Percentiles rank a stretch among this genome's conserved stretches.
These are phyloP conservation scores for Lamellibrachia luymesi DNA, from an alignment of 1,140 invertebrate genomes.

Conservation along the genomic window DNA sequence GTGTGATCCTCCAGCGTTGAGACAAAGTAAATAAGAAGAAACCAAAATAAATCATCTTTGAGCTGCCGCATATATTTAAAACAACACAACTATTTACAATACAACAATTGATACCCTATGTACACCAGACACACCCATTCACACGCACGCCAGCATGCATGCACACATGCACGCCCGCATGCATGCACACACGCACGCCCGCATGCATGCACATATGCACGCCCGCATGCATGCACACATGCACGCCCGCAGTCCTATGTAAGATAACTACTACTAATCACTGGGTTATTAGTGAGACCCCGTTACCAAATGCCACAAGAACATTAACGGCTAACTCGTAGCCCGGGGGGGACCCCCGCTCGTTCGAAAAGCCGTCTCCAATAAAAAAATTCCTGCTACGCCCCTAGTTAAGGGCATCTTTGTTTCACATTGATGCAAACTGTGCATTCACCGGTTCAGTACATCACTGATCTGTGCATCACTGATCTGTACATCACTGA, in stretches of 20 bases:
- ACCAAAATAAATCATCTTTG: neutral
- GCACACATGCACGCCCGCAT: too few species aligned
- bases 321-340: too few species aligned
- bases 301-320: too few species aligned
- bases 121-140: neutral
- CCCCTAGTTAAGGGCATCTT: too few species aligned
- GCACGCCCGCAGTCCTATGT: neutral
- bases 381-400: too few species aligned
- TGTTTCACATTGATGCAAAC: neutral
- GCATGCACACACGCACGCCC: too few species aligned
- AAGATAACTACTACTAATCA: too few species aligned
- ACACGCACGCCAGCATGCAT: neutral
- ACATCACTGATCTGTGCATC: neutral
- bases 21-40: neutral
- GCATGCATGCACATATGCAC: too few species aligned
- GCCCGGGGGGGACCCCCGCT: too few species aligned
- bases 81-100: neutral
- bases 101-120: neutral
- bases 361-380: too few species aligned
- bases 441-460: neutral
- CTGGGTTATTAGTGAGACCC: too few species aligned
- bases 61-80: neutral
- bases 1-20: neutral
- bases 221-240: too few species aligned
- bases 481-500: neutral